These are phyloP conservation scores for Physeter macrocephalus DNA, from an alignment of 2,113 vertebrate genomes.

Conservation along the genomic window DNA sequence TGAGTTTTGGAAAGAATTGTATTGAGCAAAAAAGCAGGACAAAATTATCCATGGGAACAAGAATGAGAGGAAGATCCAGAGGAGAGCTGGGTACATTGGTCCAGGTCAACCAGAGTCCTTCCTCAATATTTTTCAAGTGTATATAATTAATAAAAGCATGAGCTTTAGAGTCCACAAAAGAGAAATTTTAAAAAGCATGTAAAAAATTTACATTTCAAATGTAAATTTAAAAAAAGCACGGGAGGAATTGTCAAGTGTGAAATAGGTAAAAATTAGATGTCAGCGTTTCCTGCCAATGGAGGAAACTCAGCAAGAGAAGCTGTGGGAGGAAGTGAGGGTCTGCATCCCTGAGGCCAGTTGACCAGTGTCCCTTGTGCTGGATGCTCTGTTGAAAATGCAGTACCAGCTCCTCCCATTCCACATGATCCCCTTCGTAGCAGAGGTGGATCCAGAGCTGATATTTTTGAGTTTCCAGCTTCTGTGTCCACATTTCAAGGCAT, in stretches of 20 bases:
- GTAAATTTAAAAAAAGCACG: not conserved
- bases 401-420: not conserved
- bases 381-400: not conserved
- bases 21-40: not conserved
- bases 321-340: not conserved
- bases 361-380: too few relatives aligned
- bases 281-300: not conserved
- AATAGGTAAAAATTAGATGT: not conserved
- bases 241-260: not conserved
- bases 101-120: not conserved
- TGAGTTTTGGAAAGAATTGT: not conserved
- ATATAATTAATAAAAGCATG: not conserved
- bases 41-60: not conserved
- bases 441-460: too few relatives aligned
- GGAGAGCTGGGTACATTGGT: not conserved
- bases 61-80: not conserved
- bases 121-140: not conserved
- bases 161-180: not conserved
- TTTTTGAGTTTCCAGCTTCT: not conserved
- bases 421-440: too few relatives aligned
- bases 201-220: not conserved
- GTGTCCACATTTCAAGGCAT: not conserved
- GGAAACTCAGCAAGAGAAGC: not conserved
- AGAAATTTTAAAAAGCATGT: not conserved
- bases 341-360: rapidly evolving